Base-by-base conservation (phyloP, 2,113 vertebrate species). In the Dicrurus megarhynchus region DNA sequence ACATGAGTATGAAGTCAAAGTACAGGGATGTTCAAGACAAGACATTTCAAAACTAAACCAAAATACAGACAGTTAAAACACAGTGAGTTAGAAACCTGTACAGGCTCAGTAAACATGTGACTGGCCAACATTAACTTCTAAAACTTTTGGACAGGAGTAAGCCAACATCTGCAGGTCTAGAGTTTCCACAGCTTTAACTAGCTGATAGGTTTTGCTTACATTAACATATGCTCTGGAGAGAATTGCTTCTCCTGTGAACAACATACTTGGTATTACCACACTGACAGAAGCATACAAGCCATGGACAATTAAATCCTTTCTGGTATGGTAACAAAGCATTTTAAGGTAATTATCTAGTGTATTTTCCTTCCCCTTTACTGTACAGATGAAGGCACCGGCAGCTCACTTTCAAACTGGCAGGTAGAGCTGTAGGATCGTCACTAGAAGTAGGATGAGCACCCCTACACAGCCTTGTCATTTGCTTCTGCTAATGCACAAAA, bases 111-210 rank as follows among this genome's bases (percentile, higher is more conserved):
- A 90, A 92, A 93, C 37, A 50, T 2, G 22, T 1, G 1, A 85
- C 20, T n/a, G 18, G 70, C 33, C 57, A 85, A 77, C 42, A 53
- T 16, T 87, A 94, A 84, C 82, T 75, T 88, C 68, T 67, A 91
- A 78, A 94, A 93, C 85, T 96, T 96, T 16, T 41, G 37, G 18
- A 80, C 27, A 95, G 44, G 37, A 90, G 21, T 30, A 81, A 84
- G 49, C 65, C 67, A 94, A 79, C 86, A 93, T 87, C 53, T 84
- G 37, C 65, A 84, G 65, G 80, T 79, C 60, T 50, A 32, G 10
- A 70, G 39, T 27, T 88, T 57, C 56, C 65, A 71, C 64, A 75
- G 30, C 44, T 90, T 87, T 63, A 85, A 93, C 67, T 3, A 75
- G 79, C 57, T 81, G 71, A 87, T 74, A 39, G 33, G 30, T 49